Evolutionary conservation across 2,797 vertebrate species (phyloP), one percentile per base, ranked within the genome.

Genomic region (Lagodon rhomboides): DNA sequence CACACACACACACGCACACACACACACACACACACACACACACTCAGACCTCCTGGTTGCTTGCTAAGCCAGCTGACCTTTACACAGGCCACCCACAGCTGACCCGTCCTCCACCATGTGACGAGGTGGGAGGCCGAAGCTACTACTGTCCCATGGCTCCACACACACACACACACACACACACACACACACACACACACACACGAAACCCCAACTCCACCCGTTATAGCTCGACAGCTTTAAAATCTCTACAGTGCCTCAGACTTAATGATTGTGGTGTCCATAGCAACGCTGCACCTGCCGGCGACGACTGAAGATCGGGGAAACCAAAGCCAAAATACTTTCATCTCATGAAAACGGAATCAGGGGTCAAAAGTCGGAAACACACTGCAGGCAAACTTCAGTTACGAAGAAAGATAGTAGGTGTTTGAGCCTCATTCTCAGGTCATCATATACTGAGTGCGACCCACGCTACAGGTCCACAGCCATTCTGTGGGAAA

Each of bases 31-130:
- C 83, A 76, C 59, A 80, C 38, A 80, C 67, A 62, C 41, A 55
- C 62, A 80, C 6, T 71, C 17, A 75, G 34, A 64, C 80, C 83
- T 88, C 82, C 84, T 89, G 82, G 85, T 84, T 88, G 72, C 87
- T 87, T 80, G 81, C 87, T 87, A 89, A 91, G 87, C 88, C 83
- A 82, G 76, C 79, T 94, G 93, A 95, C 92, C 93, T 94, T 93
- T 92, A 91, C 82, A 76, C 74, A 71, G 85, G 82, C 91, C 87
- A 87, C 91, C 88, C 92, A 91, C 89, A 73, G 80, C 76, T 87
- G 87, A 91, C 89, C 85, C 47, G 63, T 90, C 82, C 44, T 73
- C 78, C 56, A 73, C 80, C 87, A 89, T 87, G 87, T 84, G 85
- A 95, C 89, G 89, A 91, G 92, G 92, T 94, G 73, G 77, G 84